These are phyloP conservation scores for Hydroisotoma schaefferi DNA, from an alignment of 2,888 invertebrate species.

Conservation along the genomic window DNA sequence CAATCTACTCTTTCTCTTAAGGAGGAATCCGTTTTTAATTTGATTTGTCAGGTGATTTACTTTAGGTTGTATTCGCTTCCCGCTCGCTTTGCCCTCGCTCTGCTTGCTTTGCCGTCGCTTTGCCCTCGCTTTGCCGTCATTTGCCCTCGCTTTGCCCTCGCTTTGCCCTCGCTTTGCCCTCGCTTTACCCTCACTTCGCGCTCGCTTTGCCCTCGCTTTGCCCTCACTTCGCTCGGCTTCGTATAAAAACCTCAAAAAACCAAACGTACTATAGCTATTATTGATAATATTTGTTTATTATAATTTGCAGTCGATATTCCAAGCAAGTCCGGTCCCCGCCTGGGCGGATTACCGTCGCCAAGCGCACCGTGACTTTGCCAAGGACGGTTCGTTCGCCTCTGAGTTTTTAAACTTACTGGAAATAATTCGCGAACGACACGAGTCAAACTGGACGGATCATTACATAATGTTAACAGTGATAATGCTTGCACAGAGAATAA, in stretches of 20 bases:
- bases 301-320: conserved; percentile 20
- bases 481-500: conserved; percentile 9
- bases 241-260: too few species aligned
- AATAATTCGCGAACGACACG: conserved; percentile 9
- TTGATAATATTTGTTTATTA: too few species aligned
- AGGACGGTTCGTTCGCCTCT: background rate
- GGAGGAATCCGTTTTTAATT: conserved; percentile 19
- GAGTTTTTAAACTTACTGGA: conserved; percentile 18
- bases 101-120: too few species aligned
- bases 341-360: background rate
- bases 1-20: conserved; percentile 16
- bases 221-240: too few species aligned
- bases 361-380: conserved; percentile 18
- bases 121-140: too few species aligned
- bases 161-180: too few species aligned
- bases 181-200: too few species aligned
- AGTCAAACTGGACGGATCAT: conserved; percentile 26
- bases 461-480: conserved; percentile 18
- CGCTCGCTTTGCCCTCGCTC: too few species aligned
- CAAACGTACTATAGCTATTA: too few species aligned
- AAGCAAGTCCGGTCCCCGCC: conserved; percentile 7
- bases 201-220: too few species aligned
- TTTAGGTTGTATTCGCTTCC: too few species aligned
- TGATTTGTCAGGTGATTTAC: conserved; percentile 24
- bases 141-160: too few species aligned